Percentiles rank a stretch among this genome's conserved stretches.
phyloP scores from a whole-genome alignment of 2,113 vertebrate species.

The Monopterus albus region DNA sequence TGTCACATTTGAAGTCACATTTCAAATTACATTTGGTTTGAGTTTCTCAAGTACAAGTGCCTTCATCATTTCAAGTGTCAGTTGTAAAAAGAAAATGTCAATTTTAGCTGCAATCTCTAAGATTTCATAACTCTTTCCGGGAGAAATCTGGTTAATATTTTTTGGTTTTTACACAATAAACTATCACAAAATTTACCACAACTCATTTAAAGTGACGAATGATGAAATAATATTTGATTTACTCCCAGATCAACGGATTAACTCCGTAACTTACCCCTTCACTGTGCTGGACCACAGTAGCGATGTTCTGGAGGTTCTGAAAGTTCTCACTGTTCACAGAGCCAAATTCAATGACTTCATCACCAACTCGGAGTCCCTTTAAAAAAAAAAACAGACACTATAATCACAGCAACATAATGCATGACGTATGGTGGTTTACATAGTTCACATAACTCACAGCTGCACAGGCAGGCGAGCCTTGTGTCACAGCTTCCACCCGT shows the following conservation, averaged over 20 bases:
- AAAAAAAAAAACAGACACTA: constrained; percentile 14
- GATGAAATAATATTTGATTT: neutral
- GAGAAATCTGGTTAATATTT: no score
- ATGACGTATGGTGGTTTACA: no score
- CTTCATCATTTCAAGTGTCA: no score
- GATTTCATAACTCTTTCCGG: no score
- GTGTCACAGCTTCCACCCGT: constrained; percentile 86
- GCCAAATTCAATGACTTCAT: constrained; percentile 93
- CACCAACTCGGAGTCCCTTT: constrained; percentile 90
- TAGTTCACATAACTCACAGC: constrained; percentile 80
- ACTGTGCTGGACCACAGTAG: constrained; percentile 93
- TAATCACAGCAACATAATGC: neutral
- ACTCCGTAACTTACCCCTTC: constrained; percentile 87
- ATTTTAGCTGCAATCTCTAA: no score
- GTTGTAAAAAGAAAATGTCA: no score
- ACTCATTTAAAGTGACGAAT: no score
- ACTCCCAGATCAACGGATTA: neutral
- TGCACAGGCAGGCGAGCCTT: constrained; percentile 88
- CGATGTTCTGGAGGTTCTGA: constrained; percentile 91
- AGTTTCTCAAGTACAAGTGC: no score
- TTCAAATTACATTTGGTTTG: no score
- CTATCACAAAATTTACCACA: no score
- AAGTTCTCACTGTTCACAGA: constrained; percentile 92
- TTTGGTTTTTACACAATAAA: no score
- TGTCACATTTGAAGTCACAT: no score